Evolutionary conservation across 2,888 invertebrate genomes (phyloP).

Genomic region (Thera britannica): DNA sequence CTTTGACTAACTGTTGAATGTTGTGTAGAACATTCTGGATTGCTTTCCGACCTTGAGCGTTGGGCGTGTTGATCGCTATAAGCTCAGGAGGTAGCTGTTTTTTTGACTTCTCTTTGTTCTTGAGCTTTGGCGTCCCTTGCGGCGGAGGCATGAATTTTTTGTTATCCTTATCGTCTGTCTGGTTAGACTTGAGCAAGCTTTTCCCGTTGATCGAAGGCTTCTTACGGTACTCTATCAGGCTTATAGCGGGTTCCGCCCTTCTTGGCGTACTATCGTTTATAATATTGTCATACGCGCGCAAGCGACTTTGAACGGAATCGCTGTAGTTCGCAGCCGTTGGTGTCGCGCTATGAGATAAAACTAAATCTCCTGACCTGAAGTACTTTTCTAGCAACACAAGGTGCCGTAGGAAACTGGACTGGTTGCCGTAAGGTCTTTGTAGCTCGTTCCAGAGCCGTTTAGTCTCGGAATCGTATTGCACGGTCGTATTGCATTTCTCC

Average conservation of each 20-base stretch:
- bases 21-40: conserved; percentile 79
- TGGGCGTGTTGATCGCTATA: conserved; percentile 84
- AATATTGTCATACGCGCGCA: conserved; percentile 90
- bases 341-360: conserved; percentile 89
- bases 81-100: conserved; percentile 83
- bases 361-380: conserved; percentile 91
- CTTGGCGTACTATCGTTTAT: conserved; percentile 59
- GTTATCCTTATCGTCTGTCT: conserved; percentile 63
- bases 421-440: conserved; percentile 94
- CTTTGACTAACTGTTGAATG: conserved; percentile 79
- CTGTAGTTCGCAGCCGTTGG: conserved; percentile 91
- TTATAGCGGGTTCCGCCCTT: conserved; percentile 63
- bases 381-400: conserved; percentile 93
- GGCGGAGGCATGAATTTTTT: conserved; percentile 73
- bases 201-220: conserved; percentile 75
- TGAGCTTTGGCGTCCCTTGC: conserved; percentile 56
- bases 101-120: conserved; percentile 63
- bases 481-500: conserved; percentile 91
- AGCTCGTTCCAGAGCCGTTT: conserved; percentile 92
- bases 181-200: conserved; percentile 74
- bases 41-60: conserved; percentile 72
- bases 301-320: conserved; percentile 91
- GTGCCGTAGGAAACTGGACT: conserved; percentile 93
- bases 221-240: conserved; percentile 76
- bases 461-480: conserved; percentile 93